Conservation (phyloP, 2,888 invertebrate species). For the Leucophenga maculata region DNA sequence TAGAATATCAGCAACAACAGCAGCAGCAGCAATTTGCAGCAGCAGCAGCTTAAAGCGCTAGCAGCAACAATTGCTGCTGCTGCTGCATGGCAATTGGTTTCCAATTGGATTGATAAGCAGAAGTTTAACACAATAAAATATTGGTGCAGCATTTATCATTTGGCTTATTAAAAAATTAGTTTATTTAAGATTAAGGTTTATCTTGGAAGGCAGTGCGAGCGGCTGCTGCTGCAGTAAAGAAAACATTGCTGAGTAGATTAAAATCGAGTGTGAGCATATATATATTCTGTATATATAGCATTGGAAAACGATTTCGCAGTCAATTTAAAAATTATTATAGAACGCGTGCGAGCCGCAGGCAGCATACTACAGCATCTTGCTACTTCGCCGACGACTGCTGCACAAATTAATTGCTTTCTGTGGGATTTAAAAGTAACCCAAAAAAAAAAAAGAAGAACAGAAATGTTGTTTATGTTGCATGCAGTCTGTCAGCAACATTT, state of each 20-base stretch:
- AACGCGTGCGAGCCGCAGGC: conserved; percentile 38
- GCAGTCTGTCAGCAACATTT: conserved; percentile 28
- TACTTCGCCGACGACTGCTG: background rate
- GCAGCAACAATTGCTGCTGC: conserved; percentile 20
- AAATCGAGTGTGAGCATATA: background rate
- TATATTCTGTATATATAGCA: background rate
- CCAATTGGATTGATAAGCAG: background rate
- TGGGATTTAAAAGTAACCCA: conserved; percentile 17
- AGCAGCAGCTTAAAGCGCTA: conserved; percentile 26
- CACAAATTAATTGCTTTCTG: conserved; percentile 30
- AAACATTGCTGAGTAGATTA: conserved; percentile 39
- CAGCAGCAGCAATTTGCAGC: conserved; percentile 30
- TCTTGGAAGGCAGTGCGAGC: too few species aligned
- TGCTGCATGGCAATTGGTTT: background rate
- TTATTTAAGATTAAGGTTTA: background rate
- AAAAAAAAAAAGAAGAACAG: background rate
- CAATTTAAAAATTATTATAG: conserved; percentile 48
- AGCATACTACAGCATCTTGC: background rate
- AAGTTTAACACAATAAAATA: background rate
- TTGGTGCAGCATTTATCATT: background rate
- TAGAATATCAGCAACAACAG: conserved; percentile 30
- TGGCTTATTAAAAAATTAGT: background rate
- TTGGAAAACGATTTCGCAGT: conserved; percentile 52
- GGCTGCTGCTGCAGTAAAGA: conserved; percentile 45
- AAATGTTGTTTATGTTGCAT: conserved; percentile 18